These are phyloP conservation scores for Erinaceus europaeus DNA, from an alignment of 2,113 vertebrate species.

Conservation along the genomic window DNA sequence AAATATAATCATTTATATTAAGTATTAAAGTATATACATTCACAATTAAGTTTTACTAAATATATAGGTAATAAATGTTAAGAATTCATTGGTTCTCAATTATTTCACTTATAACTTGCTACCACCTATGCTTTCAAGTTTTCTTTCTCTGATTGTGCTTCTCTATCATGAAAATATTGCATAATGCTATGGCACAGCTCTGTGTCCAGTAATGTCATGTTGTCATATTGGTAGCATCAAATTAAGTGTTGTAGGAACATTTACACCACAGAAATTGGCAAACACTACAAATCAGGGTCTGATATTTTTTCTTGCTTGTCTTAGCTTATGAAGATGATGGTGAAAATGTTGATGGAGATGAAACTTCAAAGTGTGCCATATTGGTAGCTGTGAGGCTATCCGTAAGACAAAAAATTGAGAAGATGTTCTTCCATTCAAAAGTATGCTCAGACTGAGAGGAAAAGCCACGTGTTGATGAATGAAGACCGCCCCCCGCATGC, in stretches of 20 bases:
- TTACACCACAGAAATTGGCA: background rate
- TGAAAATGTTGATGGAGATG: background rate
- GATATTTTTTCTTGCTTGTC: background rate
- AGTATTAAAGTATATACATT: background rate
- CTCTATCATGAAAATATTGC: background rate
- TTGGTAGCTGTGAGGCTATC: background rate
- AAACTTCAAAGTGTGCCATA: background rate
- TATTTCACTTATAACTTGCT: background rate
- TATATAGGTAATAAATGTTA: background rate
- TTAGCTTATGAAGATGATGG: background rate
- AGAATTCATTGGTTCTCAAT: background rate
- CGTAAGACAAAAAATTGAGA: background rate
- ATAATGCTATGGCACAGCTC: rapidly evolving
- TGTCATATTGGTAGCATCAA: background rate
- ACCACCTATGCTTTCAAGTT: background rate
- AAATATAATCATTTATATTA: background rate
- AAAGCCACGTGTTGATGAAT: background rate
- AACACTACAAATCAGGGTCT: background rate
- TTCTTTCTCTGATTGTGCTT: background rate
- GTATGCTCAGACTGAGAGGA: background rate
- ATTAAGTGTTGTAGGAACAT: background rate
- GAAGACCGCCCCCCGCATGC: background rate
- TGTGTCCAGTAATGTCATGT: background rate
- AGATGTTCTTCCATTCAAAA: background rate
- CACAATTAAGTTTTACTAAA: background rate